These are phyloP conservation scores for Xestia rhomboidea DNA, from an alignment of 2,888 invertebrate genomes.

Conservation along the genomic window DNA sequence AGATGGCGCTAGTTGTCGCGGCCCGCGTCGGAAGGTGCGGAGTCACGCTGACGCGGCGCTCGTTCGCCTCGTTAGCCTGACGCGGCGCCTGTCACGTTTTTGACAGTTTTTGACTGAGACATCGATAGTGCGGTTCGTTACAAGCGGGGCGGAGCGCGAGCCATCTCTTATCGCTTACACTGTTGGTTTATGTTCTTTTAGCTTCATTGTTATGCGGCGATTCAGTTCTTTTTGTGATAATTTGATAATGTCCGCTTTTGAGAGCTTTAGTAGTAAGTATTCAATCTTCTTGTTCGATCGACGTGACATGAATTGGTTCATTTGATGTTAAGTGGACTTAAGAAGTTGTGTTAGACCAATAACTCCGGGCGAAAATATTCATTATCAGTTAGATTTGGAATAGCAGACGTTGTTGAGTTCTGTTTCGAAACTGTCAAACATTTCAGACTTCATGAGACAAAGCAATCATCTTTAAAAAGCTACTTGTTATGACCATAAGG, in stretches of 20 bases:
- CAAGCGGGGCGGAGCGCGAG: slow-evolving; percentile 83
- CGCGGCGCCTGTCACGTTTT: slow-evolving; percentile 89
- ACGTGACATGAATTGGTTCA: slow-evolving; percentile 67
- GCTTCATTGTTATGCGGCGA: slow-evolving; percentile 82
- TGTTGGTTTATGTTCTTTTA: slow-evolving; percentile 87
- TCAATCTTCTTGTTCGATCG: slow-evolving; percentile 70
- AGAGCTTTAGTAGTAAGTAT: slow-evolving; percentile 69
- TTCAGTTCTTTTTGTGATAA: slow-evolving; percentile 79
- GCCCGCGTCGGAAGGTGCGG: slow-evolving; percentile 69
- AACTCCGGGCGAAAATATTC: slow-evolving; percentile 36
- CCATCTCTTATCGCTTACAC: slow-evolving; percentile 83
- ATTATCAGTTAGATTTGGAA: slow-evolving; percentile 23
- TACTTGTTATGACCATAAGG: slow-evolving; percentile 25
- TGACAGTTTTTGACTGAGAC: slow-evolving; percentile 91
- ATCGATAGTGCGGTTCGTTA: slow-evolving; percentile 89
- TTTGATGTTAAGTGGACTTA: slow-evolving; percentile 62
- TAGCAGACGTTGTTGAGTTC: slow-evolving; percentile 4
- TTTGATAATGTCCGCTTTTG: slow-evolving; percentile 75
- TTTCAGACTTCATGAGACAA: neutral
- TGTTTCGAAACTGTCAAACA: slow-evolving; percentile 46
- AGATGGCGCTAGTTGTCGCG: slow-evolving; percentile 80
- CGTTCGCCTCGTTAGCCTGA: slow-evolving; percentile 88
- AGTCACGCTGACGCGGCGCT: slow-evolving; percentile 81
- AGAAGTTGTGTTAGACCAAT: slow-evolving; percentile 50
- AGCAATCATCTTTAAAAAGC: slow-evolving; percentile 19